Evolutionary conservation across 1,140 invertebrate genomes (phyloP).

Genomic region (Ips nitidus): DNA sequence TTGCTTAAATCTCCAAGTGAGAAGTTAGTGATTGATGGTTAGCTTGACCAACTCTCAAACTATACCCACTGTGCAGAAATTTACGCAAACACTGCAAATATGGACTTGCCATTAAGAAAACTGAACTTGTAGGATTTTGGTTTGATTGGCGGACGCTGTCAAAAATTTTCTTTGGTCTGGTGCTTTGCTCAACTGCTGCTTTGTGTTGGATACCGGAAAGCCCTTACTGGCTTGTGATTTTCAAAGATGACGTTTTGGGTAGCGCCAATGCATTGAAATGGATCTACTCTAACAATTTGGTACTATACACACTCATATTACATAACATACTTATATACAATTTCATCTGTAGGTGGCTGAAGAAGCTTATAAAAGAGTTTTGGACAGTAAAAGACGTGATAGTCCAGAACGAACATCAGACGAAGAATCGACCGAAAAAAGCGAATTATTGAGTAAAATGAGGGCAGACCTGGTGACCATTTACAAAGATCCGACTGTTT

Average conservation of each 20-base stretch:
- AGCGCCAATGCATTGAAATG: conserved; percentile 52
- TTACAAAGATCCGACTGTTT: conserved; percentile 49
- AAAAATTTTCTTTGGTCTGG: conserved; percentile 51
- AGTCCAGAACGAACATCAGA: not conserved
- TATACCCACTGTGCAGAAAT: no score
- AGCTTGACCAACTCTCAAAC: not conserved
- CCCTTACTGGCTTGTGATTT: conserved; percentile 59
- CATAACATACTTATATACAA: not conserved
- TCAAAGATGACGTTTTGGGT: conserved; percentile 48
- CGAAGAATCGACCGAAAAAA: conserved; percentile 26
- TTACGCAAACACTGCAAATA: no score
- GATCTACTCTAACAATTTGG: conserved; percentile 49
- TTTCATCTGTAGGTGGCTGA: conserved; percentile 49
- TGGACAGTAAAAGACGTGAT: conserved; percentile 32
- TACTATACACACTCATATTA: conserved; percentile 1
- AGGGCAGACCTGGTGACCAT: conserved; percentile 22
- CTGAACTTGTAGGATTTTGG: conserved; percentile 49
- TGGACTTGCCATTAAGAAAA: not conserved
- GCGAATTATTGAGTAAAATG: conserved; percentile 25
- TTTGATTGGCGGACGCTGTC: conserved; percentile 56
- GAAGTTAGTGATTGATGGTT: not conserved
- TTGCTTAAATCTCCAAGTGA: not conserved
- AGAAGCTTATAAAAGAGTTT: conserved; percentile 49
- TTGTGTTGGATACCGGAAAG: conserved; percentile 59
- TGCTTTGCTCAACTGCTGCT: conserved; percentile 26